Base-by-base conservation (phyloP, 2,797 vertebrate species). In the Falco novaeseelandiae region DNA sequence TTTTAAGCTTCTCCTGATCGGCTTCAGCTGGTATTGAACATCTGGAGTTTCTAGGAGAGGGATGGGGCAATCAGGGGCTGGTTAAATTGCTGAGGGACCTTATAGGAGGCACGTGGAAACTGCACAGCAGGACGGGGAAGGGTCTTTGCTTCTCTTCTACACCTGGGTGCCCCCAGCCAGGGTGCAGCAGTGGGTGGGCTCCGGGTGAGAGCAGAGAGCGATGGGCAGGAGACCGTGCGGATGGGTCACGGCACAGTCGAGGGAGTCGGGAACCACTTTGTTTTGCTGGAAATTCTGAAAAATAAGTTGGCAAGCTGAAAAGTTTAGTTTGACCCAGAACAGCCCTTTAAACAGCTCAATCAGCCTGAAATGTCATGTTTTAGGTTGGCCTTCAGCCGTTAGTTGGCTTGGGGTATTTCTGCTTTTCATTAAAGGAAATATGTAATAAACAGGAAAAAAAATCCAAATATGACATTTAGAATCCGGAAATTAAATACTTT, bases 381-480 rank as follows among this genome's bases (percentile, higher is more conserved):
- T 66, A 92, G 55, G 83, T 76, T 90, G 92, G 95, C 88, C 70
- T 86, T 90, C 83, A 89, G 90, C 93, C 29, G 13, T 77, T 32
- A 6, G 2, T 40, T 90, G 92, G 93, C 90, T 70, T 58, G 62
- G 71, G 83, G 66, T 89, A 42, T 58, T 94, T 96, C 96, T 97
- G 96, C 96, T 96, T 97, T 96, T 97, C 96, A 97, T 97, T 97
- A 96, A 93, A 94, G 87, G 90, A 95, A 96, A 96, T 95, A 97
- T 97, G 96, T 61, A 85, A 95, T 52, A 96, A 96, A 96, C 95
- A 93, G 52, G 54, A 57, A 27, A 70, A 44, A 77, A 67, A 42
- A 5, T 20, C 3, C n/a, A 69, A 95, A 92, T 87, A 63, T 93
- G 92, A 92, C 95, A 96, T 97, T 97, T 94, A 87, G 90, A 93